Percentiles rank a stretch among this genome's conserved stretches.
Conservation (phyloP, 2,113 vertebrate genomes). For the Aleadryas rufinucha region DNA sequence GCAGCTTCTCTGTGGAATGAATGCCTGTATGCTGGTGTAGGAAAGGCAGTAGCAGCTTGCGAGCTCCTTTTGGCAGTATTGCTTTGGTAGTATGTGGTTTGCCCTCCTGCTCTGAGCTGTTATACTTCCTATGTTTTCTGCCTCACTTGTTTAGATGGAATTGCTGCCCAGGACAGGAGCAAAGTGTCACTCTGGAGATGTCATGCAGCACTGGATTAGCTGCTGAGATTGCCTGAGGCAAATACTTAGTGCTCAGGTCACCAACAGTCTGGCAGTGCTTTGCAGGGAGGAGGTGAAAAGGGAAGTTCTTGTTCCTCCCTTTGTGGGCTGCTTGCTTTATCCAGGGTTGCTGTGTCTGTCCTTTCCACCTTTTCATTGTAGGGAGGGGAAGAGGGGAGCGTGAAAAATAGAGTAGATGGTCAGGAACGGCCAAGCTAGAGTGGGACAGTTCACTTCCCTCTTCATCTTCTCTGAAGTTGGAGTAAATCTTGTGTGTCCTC, state of each 20-base stretch:
- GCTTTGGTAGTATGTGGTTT: neutral
- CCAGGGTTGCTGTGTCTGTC: constrained; percentile 36
- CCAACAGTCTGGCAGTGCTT: constrained; percentile 46
- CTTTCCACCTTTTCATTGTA: constrained; percentile 55
- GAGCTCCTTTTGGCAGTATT: neutral
- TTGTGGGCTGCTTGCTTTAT: neutral
- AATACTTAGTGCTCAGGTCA: constrained; percentile 57
- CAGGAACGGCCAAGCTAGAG: constrained; percentile 48
- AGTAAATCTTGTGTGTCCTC: constrained; percentile 74
- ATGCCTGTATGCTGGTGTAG: neutral
- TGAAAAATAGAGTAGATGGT: constrained; percentile 62
- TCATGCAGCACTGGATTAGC: constrained; percentile 60
- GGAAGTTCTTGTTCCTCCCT: constrained; percentile 55
- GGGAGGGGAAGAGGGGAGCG: constrained; percentile 58
- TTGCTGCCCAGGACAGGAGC: neutral
- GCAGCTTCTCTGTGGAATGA: neutral
- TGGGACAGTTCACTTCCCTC: neutral
- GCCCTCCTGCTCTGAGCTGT: neutral
- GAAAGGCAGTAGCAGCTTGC: neutral
- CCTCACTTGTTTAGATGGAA: neutral
- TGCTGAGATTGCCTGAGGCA: constrained; percentile 75
- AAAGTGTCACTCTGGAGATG: neutral
- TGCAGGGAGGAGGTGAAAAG: constrained; percentile 69
- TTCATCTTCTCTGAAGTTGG: constrained; percentile 46
- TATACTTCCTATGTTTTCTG: neutral